Evolutionary conservation across 2,797 vertebrate species (phyloP), one percentile per base, ranked within the genome.

Genomic region (Nyctalus aviator): DNA sequence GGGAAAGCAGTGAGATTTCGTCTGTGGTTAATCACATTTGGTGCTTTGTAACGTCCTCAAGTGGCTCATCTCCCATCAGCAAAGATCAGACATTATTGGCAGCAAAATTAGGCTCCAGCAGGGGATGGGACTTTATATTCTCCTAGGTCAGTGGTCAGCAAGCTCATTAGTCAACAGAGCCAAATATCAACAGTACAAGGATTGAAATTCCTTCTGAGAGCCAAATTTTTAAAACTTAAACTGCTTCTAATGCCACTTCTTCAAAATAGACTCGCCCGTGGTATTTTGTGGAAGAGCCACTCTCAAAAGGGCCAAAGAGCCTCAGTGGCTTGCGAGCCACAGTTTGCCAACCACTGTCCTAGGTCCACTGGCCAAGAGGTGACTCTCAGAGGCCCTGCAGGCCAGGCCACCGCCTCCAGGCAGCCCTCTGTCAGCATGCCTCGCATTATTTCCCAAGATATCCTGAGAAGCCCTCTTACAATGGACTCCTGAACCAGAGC

Each of bases 11-110:
- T 50, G 73, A 89, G 59, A 68, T 27, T 71, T 18, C 53, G 82
- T 55, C 69, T 53, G 37, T 72, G 37, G 59, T 48, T 85, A 90
- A 44, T 86, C 55, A 69, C 37, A 79, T 66, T 66, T 57, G 46
- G 20, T 81, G 48, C 50, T 95, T 90, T 88, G 53, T 41, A 48
- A 72, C 92, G 62, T 50, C 59, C 23, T 91, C 37, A 91, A 41
- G 32, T 53, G 84, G 64, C 21, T 88, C 59, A 15, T n/a, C 11
- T 59, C 75, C 20, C 66, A 89, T 50, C 62, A 66, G 84, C 72
- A 57, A 92, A 94, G 37, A 62, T 30, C 7, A 50, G 64, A 71
- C 10, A 35, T 83, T 78, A 73, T 46, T 57, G 79, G 66, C 50
- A 37, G 69, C 41, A 32, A 95, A 71, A 94, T 87, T 50, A 62